Evolutionary conservation across 1,140 invertebrate genomes (phyloP), one percentile per base, ranked within the genome.

Genomic region (Thaumatotibia leucotreta): DNA sequence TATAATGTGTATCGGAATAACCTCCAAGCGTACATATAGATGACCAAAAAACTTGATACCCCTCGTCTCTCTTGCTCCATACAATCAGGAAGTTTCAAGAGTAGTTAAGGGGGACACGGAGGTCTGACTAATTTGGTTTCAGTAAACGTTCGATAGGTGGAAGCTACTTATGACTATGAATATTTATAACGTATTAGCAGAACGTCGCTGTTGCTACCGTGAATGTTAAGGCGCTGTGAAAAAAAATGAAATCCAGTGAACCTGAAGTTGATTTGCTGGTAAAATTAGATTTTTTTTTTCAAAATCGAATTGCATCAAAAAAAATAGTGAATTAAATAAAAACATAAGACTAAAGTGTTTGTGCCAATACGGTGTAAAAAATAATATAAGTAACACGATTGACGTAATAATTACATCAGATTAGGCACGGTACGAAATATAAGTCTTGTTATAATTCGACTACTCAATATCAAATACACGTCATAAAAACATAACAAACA

Each of bases 161-260:
- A 61, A 86, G 82, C 82, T 89, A 83, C 84, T 87, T 89, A 87
- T 80, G 77, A 80, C 77, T 83, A 87, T 89, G 84, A 87, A 89
- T 89, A 89, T 89, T 89, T 87, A 89, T 87, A 83, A 83, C 78
- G 73, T 88, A 88, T 88, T 88, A 87, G 81, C 66, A 54, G 73
- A 82, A 77, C 75, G 75, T 75, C 68, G 72, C 76, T 80, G 54
- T 65, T 70, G 73, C 73, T 67, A 74, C 70, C 72, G 69, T 76
- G 65, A 39, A 39, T 65, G 68, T 80, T 80, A 80, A 80, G 76
- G 74, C 29, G 64, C 22, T 52, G 24, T 29, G 52, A 29, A 58
- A 27, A 58, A 54, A 54, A 54, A 22, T 8, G 23, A 54, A 24
- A 24, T 24, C 4, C 23, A 10, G 14, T 58, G 20, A 45, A 45